phyloP scores from a whole-genome alignment of 2,797 vertebrate genomes.

The Artibeus lituratus region DNA sequence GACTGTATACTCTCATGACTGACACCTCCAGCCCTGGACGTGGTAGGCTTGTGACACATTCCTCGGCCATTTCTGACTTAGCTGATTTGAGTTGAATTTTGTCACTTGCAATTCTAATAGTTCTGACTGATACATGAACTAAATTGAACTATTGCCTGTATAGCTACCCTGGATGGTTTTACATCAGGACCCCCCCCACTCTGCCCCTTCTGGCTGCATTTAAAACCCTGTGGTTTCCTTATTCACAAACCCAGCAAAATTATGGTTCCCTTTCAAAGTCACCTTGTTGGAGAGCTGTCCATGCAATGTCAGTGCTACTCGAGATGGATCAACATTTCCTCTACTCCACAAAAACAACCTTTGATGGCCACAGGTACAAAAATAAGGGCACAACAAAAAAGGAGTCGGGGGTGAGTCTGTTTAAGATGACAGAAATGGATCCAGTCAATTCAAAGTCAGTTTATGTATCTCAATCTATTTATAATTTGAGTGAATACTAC shows the following conservation, averaged over 20 bases:
- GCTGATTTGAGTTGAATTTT: not conserved
- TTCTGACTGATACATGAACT: not conserved
- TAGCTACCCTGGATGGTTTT: not conserved
- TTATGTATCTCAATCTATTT: not conserved
- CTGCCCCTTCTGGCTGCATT: not conserved
- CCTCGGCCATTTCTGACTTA: not conserved
- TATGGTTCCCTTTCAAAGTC: not conserved
- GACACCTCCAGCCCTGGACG: too few species aligned
- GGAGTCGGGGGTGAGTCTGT: not conserved
- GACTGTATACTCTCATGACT: not conserved
- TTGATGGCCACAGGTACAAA: not conserved
- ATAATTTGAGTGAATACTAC: not conserved
- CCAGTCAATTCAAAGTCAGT: not conserved
- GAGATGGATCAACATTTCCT: not conserved
- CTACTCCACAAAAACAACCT: not conserved
- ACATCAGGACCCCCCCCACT: not conserved
- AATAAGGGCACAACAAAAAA: not conserved
- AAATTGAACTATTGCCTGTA: not conserved
- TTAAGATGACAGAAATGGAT: not conserved
- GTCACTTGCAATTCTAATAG: not conserved
- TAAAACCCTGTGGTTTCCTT: not conserved
- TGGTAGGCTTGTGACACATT: not conserved
- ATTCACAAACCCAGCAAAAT: not conserved
- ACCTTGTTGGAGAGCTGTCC: not conserved
- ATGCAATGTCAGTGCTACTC: too few species aligned